phyloP scores from a whole-genome alignment of 2,113 vertebrate species.

The Nyctibius bracteatus region DNA sequence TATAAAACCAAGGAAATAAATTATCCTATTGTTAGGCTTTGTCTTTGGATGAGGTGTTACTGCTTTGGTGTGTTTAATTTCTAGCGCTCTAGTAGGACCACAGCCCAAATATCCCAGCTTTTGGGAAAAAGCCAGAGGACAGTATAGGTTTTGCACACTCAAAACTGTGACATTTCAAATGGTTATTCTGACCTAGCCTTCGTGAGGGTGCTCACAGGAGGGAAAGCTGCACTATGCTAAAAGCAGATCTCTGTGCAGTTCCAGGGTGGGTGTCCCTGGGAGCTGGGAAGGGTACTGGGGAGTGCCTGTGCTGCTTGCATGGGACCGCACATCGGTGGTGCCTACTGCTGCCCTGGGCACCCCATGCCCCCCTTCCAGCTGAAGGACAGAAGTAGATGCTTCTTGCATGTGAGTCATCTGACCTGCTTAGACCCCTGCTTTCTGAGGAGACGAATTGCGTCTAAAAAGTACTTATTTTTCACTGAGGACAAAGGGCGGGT shows the following conservation, averaged over 20 bases:
- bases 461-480: background rate
- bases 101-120: background rate
- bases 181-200: background rate
- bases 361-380: background rate
- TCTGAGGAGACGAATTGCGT: background rate
- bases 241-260: background rate
- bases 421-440: background rate
- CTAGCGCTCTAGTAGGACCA: background rate
- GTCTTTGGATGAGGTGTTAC: background rate
- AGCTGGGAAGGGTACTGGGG: rapidly evolving
- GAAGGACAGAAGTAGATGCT: background rate
- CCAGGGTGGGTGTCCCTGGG: background rate
- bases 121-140: background rate
- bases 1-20: background rate
- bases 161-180: background rate
- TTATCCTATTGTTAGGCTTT: background rate
- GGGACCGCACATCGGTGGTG: rapidly evolving
- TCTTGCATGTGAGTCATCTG: background rate
- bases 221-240: rapidly evolving
- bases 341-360: background rate
- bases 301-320: background rate
- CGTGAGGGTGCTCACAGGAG: background rate
- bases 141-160: background rate
- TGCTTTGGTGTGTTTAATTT: background rate
- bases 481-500: background rate